phyloP scores from a whole-genome alignment of 2,113 vertebrate genomes.

The Camelus dromedarius region DNA sequence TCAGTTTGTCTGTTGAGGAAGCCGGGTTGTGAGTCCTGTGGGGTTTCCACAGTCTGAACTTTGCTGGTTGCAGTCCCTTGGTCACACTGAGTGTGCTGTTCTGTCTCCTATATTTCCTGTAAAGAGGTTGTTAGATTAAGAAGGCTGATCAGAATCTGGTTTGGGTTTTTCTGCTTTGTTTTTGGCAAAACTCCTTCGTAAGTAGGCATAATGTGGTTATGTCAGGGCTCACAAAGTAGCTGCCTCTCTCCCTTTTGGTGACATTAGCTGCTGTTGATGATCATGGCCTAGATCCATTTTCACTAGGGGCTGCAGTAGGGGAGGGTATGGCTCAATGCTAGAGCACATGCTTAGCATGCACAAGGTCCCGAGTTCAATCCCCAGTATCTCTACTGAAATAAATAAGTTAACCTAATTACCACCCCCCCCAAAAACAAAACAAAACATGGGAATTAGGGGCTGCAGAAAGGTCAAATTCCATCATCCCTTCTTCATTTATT shows the following conservation, averaged over 20 bases:
- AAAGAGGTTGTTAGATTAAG: not conserved
- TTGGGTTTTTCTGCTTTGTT: not conserved
- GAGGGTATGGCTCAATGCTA: too few species aligned
- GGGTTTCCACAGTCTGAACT: not conserved
- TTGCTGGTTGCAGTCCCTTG: not conserved
- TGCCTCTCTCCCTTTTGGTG: not conserved
- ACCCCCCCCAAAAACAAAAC: too few species aligned
- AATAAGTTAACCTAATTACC: too few species aligned
- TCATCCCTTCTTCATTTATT: not conserved
- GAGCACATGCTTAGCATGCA: too few species aligned
- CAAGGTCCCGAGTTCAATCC: too few species aligned
- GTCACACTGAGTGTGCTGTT: not conserved
- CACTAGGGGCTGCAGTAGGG: too few species aligned
- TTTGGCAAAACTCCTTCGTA: not conserved
- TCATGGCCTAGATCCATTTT: not conserved
- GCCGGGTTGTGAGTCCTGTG: accelerated
- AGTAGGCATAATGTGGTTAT: not conserved
- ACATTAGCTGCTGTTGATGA: not conserved
- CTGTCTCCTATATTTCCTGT: not conserved
- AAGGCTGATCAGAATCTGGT: not conserved
- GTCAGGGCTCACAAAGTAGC: not conserved
- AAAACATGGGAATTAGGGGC: too few species aligned
- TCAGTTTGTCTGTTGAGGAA: not conserved
- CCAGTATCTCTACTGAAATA: too few species aligned
- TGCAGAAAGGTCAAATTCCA: not conserved